phyloP scores from a whole-genome alignment of 1,140 invertebrate genomes.

The Meloidogyne chitwoodi region DNA sequence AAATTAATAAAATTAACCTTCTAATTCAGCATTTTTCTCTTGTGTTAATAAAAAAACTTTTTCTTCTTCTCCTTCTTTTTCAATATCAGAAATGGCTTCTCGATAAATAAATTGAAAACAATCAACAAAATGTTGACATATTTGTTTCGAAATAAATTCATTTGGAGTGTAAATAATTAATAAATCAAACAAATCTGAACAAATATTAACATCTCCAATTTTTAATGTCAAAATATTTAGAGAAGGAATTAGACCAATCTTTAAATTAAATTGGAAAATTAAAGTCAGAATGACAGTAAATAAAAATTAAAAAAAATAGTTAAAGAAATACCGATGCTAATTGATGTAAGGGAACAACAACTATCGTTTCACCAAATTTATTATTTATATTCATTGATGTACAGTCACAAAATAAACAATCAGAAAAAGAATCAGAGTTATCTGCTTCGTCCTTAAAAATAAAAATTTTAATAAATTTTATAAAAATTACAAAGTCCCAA shows the following conservation, averaged over 20 bases:
- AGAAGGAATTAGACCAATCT: constrained; percentile 34
- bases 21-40: background rate
- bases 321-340: constrained; percentile 27
- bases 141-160: constrained; percentile 40
- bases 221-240: constrained; percentile 39
- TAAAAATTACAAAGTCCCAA: background rate
- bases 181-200: constrained; percentile 29
- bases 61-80: background rate
- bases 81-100: constrained; percentile 24
- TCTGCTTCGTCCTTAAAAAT: background rate
- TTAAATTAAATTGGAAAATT: too few relatives aligned
- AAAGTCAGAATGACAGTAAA: too few relatives aligned
- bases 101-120: constrained; percentile 45
- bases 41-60: background rate
- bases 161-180: background rate
- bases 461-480: too few relatives aligned
- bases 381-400: background rate
- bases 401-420: constrained; percentile 7
- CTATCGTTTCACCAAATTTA: constrained; percentile 4
- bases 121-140: constrained; percentile 41
- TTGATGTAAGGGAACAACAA: constrained; percentile 41
- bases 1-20: background rate
- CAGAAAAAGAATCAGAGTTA: background rate
- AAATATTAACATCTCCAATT: constrained; percentile 23
- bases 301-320: background rate